Percentiles rank a stretch among this genome's conserved stretches.
phyloP scores from a whole-genome alignment of 2,888 invertebrate genomes.

The Aphodius sticticus region DNA sequence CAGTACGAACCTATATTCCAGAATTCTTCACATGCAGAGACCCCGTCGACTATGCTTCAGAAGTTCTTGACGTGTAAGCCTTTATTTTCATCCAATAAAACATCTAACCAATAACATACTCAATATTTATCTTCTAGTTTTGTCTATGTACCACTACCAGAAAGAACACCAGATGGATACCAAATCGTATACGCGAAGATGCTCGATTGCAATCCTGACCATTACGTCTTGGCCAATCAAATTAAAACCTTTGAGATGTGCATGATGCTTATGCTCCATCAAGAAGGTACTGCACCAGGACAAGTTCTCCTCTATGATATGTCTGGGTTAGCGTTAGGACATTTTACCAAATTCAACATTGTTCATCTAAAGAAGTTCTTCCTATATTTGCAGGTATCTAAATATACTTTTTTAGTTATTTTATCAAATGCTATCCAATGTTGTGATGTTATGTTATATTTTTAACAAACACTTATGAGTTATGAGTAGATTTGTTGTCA shows the following conservation, averaged over 20 bases:
- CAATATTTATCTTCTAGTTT: constrained; percentile 20
- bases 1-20: constrained; percentile 46
- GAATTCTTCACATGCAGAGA: constrained; percentile 55
- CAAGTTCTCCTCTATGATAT: constrained; percentile 70
- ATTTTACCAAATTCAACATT: constrained; percentile 68
- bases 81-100: background rate
- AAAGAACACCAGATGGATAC: constrained; percentile 65
- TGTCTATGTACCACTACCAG: constrained; percentile 57
- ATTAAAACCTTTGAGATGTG: constrained; percentile 65
- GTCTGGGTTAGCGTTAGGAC: constrained; percentile 66
- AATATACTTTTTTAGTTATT: constrained; percentile 47
- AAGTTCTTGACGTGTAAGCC: constrained; percentile 25
- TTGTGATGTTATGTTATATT: no score
- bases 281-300: constrained; percentile 63
- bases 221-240: constrained; percentile 63
- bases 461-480: no score
- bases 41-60: constrained; percentile 43
- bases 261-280: constrained; percentile 65
- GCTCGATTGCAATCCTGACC: constrained; percentile 63
- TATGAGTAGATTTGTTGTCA: no score
- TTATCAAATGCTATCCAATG: no score
- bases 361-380: constrained; percentile 72
- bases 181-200: constrained; percentile 65
- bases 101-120: background rate
- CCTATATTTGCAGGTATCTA: constrained; percentile 74